Percentiles rank a stretch among this genome's conserved stretches.
Conservation (phyloP, 2,888 invertebrate species). For the Cheilosia scutellata region DNA sequence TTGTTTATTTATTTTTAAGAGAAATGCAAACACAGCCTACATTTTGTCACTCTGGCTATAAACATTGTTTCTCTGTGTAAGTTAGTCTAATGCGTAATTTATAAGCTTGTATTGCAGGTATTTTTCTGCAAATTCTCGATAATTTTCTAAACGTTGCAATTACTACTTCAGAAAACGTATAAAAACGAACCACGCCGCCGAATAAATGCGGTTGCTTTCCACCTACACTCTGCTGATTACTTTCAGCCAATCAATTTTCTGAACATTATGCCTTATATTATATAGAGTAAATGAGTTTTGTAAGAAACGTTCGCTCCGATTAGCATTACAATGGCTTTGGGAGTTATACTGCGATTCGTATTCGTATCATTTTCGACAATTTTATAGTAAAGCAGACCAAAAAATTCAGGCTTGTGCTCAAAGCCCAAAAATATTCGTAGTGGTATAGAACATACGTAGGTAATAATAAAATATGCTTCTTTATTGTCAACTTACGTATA, state of each 20-base stretch:
- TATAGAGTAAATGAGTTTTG: background rate
- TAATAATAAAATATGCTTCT: too few species aligned
- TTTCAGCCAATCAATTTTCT: constrained; percentile 23
- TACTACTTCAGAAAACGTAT: constrained; percentile 18
- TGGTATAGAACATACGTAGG: too few species aligned
- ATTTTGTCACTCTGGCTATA: constrained; percentile 4
- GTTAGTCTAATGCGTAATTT: constrained; percentile 4
- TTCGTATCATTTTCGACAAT: background rate
- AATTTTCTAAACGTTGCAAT: constrained; percentile 36
- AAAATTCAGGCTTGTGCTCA: background rate
- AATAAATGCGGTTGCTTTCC: constrained; percentile 50
- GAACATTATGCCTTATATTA: constrained; percentile 20
- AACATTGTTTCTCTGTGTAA: constrained; percentile 15
- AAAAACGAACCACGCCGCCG: constrained; percentile 40
- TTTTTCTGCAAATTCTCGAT: constrained; percentile 31
- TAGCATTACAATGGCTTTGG: constrained; percentile 1
- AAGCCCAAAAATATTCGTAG: too few species aligned
- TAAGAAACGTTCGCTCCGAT: background rate
- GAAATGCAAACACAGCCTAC: background rate
- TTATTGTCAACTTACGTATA: too few species aligned
- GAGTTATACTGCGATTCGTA: background rate
- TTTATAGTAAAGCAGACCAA: too few species aligned
- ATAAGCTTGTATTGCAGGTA: constrained; percentile 39
- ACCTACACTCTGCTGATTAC: constrained; percentile 51
- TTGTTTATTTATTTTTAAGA: constrained; percentile 9